Evolutionary conservation across 2,113 vertebrate species (phyloP).

Genomic region (Pampusana beccarii): DNA sequence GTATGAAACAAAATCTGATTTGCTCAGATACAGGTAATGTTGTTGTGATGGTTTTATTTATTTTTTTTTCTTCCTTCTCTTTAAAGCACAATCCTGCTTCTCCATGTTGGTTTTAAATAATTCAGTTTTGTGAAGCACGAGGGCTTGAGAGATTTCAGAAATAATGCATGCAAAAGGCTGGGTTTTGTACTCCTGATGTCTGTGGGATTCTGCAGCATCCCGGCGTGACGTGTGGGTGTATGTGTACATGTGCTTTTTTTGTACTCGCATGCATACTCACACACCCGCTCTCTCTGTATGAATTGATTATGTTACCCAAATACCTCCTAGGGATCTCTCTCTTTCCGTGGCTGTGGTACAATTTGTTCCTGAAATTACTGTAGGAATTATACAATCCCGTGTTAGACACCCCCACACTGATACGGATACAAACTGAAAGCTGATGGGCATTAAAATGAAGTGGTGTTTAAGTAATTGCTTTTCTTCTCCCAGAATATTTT

Average conservation of each 20-base stretch:
- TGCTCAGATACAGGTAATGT: not conserved
- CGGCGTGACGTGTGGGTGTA: not conserved
- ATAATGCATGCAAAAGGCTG: not conserved
- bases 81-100: not conserved
- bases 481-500: not conserved
- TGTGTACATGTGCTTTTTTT: constrained; percentile 12
- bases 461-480: not conserved
- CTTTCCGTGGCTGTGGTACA: constrained; percentile 26
- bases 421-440: not conserved
- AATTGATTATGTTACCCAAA: constrained; percentile 35
- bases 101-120: constrained; percentile 6
- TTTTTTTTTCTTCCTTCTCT: not conserved
- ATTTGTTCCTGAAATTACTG: constrained; percentile 39
- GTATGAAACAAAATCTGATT: constrained; percentile 23
- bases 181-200: constrained; percentile 1
- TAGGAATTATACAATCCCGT: not conserved
- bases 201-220: constrained; percentile 21
- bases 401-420: not conserved
- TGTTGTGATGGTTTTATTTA: not conserved
- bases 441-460: not conserved
- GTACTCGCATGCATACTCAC: not conserved
- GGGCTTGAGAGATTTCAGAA: constrained; percentile 5
- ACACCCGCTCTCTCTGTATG: not conserved
- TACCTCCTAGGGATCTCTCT: constrained; percentile 37
- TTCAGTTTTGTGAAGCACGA: not conserved